These are phyloP conservation scores for Paratrypauchen microcephalus DNA, from an alignment of 2,797 vertebrate genomes.

Conservation along the genomic window DNA sequence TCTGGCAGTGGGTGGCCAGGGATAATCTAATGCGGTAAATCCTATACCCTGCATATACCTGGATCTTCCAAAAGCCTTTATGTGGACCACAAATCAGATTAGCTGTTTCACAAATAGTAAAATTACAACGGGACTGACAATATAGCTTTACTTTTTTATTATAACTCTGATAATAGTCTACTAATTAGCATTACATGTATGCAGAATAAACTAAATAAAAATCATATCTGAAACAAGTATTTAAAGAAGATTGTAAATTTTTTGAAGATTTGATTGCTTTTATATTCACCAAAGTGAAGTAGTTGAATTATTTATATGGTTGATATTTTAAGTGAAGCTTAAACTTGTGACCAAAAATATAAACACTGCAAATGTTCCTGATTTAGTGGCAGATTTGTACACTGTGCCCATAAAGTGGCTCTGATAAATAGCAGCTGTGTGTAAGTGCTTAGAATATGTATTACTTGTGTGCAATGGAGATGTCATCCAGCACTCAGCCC, in stretches of 20 bases:
- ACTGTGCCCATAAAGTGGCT: neutral
- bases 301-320: neutral
- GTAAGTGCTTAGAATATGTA: constrained; percentile 2
- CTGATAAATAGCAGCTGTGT: constrained; percentile 3
- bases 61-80: constrained; percentile 23
- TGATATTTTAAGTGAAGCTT: neutral
- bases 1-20: constrained; percentile 24
- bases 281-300: neutral
- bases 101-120: neutral
- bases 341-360: too few species aligned
- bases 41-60: constrained; percentile 4
- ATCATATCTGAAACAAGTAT: too few species aligned
- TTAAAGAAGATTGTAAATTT: too few species aligned
- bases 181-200: neutral
- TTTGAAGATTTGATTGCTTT: neutral
- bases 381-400: neutral
- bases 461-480: constrained; percentile 17
- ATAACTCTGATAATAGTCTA: neutral
- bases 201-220: too few species aligned
- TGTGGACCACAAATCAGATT: constrained; percentile 14
- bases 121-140: neutral
- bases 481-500: constrained; percentile 33
- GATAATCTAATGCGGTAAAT: constrained; percentile 25
- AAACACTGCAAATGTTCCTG: neutral
- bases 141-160: neutral